Conservation (phyloP, 2,113 vertebrate species). For the Oreocharis arfaki region DNA sequence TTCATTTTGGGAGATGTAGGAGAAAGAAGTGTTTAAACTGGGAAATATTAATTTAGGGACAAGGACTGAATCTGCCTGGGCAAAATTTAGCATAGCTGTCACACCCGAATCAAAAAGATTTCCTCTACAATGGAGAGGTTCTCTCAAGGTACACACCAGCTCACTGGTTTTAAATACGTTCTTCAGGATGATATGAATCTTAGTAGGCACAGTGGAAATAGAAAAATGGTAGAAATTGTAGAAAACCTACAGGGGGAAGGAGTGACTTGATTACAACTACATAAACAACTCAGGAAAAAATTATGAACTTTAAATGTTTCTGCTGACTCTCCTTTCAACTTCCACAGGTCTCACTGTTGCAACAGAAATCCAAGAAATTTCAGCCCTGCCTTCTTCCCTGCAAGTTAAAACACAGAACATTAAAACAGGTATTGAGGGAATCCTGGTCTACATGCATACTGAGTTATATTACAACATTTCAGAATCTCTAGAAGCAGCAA, state of each 20-base stretch:
- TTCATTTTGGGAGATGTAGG: not conserved
- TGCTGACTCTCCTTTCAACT: not conserved
- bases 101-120: not conserved
- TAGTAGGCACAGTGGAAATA: not conserved
- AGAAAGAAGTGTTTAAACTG: not conserved
- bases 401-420: not conserved
- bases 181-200: not conserved
- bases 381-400: not conserved
- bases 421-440: not conserved
- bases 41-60: not conserved
- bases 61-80: not conserved
- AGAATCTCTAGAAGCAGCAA: not conserved
- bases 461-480: not conserved
- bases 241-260: not conserved
- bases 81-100: not conserved
- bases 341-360: not conserved
- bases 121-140: not conserved
- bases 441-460: not conserved
- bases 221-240: not conserved
- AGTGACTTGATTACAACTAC: not conserved
- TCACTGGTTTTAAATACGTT: not conserved
- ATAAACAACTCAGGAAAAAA: not conserved
- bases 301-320: not conserved
- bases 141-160: not conserved
- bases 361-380: not conserved